Evolutionary conservation across 2,888 invertebrate species (phyloP).

Genomic region (Onchidella celtica): DNA sequence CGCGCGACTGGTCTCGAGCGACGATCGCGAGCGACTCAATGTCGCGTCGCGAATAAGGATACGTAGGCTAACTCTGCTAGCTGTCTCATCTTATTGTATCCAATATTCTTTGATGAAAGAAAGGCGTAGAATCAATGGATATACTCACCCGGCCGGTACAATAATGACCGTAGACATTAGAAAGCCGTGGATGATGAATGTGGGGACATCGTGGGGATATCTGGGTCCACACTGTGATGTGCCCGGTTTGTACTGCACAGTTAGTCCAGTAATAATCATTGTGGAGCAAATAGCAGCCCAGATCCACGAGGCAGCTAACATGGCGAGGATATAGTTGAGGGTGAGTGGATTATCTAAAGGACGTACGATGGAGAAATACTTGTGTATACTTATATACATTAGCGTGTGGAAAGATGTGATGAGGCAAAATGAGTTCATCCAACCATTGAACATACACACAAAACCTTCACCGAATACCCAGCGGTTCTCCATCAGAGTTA

Average conservation of each 20-base stretch:
- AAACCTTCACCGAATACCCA: conserved; percentile 78
- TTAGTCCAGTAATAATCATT: conserved; percentile 78
- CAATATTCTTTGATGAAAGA: no score
- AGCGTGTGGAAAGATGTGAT: conserved; percentile 81
- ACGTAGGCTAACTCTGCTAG: no score
- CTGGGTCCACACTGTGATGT: conserved; percentile 81
- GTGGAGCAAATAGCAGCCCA: conserved; percentile 79
- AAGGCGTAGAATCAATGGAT: no score
- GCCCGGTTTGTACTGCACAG: conserved; percentile 70
- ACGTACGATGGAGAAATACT: conserved; percentile 80
- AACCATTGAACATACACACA: conserved; percentile 80
- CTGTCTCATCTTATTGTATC: no score
- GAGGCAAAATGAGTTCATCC: conserved; percentile 79
- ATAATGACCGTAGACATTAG: conserved; percentile 69
- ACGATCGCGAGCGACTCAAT: no score
- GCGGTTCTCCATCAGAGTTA: conserved; percentile 77
- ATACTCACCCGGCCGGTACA: conserved; percentile 41
- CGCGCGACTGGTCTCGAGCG: no score
- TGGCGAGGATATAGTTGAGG: conserved; percentile 74
- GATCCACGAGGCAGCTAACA: conserved; percentile 80
- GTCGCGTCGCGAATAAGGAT: no score
- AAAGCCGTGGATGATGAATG: conserved; percentile 75
- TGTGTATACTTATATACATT: conserved; percentile 81
- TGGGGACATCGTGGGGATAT: conserved; percentile 69
- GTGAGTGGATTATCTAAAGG: conserved; percentile 80